Evolutionary conservation across 2,113 vertebrate genomes (phyloP).

Genomic region (Malurus alboscapulatus): DNA sequence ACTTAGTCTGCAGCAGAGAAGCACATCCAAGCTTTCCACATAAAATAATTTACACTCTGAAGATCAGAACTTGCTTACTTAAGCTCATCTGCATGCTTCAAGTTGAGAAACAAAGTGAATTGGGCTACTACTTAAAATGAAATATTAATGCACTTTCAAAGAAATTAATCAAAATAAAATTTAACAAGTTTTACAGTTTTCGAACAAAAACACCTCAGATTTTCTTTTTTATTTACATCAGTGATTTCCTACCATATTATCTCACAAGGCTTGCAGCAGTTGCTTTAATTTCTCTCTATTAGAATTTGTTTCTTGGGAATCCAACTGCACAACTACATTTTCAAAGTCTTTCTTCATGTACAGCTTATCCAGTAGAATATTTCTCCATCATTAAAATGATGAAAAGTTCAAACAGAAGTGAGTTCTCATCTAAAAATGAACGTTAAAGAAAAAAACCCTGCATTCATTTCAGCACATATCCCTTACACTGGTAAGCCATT

Average conservation of each 20-base stretch:
- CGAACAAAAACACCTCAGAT: not conserved
- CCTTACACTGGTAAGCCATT: conserved; percentile 11
- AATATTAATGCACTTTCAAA: conserved; percentile 2
- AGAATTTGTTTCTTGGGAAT: not conserved
- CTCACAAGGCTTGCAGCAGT: not conserved
- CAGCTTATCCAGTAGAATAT: not conserved
- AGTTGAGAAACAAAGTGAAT: not conserved
- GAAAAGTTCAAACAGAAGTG: conserved; percentile 2
- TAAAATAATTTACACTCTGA: not conserved
- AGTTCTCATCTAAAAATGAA: not conserved
- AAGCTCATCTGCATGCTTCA: not conserved
- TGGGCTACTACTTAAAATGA: conserved; percentile 13
- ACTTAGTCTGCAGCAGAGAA: not conserved
- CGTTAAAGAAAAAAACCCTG: not conserved
- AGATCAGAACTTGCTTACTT: conserved; percentile 15
- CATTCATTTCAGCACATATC: not conserved
- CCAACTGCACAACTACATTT: not conserved
- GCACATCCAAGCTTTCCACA: not conserved
- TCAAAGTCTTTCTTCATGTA: not conserved
- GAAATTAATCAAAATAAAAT: conserved; percentile 21
- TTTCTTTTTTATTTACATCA: not conserved
- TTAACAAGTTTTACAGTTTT: not conserved
- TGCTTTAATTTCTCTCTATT: not conserved
- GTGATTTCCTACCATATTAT: not conserved
- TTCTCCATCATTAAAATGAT: not conserved